Evolutionary conservation across 2,888 invertebrate species (phyloP).

Genomic region (Cheilosia grossa): DNA sequence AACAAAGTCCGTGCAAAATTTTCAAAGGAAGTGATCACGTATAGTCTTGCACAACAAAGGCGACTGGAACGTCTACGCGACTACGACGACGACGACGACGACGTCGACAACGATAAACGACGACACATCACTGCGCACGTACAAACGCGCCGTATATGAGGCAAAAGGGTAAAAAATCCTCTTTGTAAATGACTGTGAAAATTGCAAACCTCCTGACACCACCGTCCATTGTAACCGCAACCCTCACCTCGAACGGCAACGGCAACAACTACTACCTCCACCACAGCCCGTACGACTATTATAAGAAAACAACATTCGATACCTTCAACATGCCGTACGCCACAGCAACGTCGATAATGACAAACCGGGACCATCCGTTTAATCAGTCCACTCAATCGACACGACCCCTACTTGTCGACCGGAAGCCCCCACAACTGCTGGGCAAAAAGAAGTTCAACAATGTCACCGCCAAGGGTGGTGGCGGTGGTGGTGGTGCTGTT

Average conservation of each 20-base stretch:
- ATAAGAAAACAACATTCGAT: constrained; percentile 77
- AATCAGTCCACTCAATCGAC: constrained; percentile 80
- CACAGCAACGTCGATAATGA: constrained; percentile 78
- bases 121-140: constrained; percentile 12
- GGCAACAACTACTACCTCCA: constrained; percentile 56
- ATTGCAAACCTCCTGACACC: constrained; percentile 77
- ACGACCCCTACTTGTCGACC: constrained; percentile 80
- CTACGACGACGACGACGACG: constrained; percentile 33
- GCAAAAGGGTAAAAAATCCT: constrained; percentile 44
- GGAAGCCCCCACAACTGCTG: constrained; percentile 78
- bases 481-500: no score
- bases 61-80: constrained; percentile 48
- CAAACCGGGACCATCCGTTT: constrained; percentile 82
- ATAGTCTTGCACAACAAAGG: constrained; percentile 39
- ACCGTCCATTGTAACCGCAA: constrained; percentile 77
- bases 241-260: constrained; percentile 71
- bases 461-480: constrained; percentile 66
- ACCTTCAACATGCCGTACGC: constrained; percentile 77
- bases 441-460: constrained; percentile 77
- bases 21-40: constrained; percentile 65
- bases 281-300: constrained; percentile 69
- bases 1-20: constrained; percentile 53
- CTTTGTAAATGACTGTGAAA: constrained; percentile 78
- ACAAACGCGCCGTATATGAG: background rate
- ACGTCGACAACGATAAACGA: constrained; percentile 49